Base-by-base conservation (phyloP, 2,888 invertebrate species). In the Drosophila fulvimacula region DNA sequence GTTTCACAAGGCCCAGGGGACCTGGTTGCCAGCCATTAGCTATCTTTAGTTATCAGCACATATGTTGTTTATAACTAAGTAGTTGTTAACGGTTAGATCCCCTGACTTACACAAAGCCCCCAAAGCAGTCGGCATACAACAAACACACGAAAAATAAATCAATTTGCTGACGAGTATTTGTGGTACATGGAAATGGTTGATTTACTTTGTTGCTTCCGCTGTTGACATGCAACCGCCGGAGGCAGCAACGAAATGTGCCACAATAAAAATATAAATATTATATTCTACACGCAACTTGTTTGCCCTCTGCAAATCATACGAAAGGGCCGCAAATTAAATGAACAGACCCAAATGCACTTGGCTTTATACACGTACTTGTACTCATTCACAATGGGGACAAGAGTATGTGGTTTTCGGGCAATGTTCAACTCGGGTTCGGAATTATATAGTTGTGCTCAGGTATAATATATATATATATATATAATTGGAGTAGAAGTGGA, bases 221-320 rank as follows among this genome's bases (percentile, higher is more conserved):
- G 88, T 84, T 84, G 84, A 85, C 84, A 89, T 84, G 84, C 87
- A 87, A 81, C 59, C 59, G 65, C 42, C 46, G 66, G 49, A 27
- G 62, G 57, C 62, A 49, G 36, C 24, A 49, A 38, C 36, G 46
- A 42, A 68, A 65, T 62, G 73, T 64, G 67, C 21, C 60, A 63
- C 57, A 73, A 53, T 81, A 61, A 79, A 76, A 58, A 17, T 38
- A 42, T 62, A 68, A 78, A 80, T 73, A 58, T 51, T 51, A 55
- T 32, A 58, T 17, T 73, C n/a, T 42, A 55, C 78, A 73, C 81
- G 71, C 76, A 76, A 58, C 34, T 32, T 24, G 30, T 44, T 57
- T 38, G 15, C 42, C 38, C 48, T 49, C n/a, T 27, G 30, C 34
- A 19, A 68, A 32, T 46, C 36, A 9, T 44, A 62, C 38, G 27